Percentiles rank a stretch among this genome's conserved stretches.
Evolutionary conservation across 2,797 vertebrate genomes (phyloP).

Genomic region (Halcyon smyrnensis): DNA sequence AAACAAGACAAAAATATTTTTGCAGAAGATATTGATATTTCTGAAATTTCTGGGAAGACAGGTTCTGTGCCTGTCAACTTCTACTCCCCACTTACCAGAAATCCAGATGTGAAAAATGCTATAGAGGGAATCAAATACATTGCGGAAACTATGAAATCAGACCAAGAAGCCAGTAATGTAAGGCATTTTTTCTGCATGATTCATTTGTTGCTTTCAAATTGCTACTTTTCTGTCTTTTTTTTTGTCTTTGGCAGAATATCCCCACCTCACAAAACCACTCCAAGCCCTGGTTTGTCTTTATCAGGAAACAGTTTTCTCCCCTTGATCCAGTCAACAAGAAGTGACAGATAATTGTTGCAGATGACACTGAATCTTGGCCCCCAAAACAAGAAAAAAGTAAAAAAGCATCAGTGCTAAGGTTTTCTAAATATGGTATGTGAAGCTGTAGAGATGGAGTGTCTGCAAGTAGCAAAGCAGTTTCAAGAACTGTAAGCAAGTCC

Average conservation of each 20-base stretch:
- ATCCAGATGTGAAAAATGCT: constrained; percentile 92
- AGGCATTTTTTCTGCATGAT: constrained; percentile 48
- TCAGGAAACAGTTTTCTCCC: neutral
- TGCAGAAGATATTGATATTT: constrained; percentile 90
- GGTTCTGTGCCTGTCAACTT: constrained; percentile 81
- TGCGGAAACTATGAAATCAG: constrained; percentile 93
- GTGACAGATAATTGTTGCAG: neutral
- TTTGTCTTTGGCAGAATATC: neutral
- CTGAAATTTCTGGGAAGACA: constrained; percentile 93
- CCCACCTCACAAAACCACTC: neutral
- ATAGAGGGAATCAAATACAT: constrained; percentile 95
- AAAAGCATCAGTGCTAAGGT: neutral
- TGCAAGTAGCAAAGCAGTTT: neutral
- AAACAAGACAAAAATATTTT: constrained; percentile 87
- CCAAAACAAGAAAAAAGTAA: neutral
- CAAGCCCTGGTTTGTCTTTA: neutral
- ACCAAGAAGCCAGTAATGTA: constrained; percentile 93
- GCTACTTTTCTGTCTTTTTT: neutral
- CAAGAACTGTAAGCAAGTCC: neutral
- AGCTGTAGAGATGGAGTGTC: neutral
- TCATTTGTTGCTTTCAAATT: constrained; percentile 24
- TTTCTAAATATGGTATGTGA: neutral
- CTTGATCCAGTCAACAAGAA: neutral
- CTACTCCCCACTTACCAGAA: constrained; percentile 89
- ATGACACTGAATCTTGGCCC: neutral